Evolutionary conservation across 2,888 invertebrate genomes (phyloP).

Genomic region (Cheilosia vulpina): DNA sequence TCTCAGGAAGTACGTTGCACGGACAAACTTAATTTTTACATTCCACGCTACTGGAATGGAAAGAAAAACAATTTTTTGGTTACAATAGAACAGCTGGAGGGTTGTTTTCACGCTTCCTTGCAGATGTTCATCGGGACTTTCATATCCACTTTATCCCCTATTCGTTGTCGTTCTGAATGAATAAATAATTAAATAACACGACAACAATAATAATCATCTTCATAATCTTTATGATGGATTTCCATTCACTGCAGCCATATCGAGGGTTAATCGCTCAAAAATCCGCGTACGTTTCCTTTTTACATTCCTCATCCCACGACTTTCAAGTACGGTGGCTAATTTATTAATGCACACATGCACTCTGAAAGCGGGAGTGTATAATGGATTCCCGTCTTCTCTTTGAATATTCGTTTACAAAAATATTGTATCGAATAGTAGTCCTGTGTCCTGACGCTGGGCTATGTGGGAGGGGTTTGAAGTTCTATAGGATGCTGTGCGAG

Average conservation of each 20-base stretch:
- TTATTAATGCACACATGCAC: slow-evolving; percentile 73
- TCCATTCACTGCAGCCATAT: slow-evolving; percentile 42
- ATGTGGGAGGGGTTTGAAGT: background rate
- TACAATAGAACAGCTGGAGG: slow-evolving; percentile 55
- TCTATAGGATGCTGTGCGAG: background rate
- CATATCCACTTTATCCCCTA: slow-evolving; percentile 29
- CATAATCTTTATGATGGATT: slow-evolving; percentile 64
- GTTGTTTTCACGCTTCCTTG: slow-evolving; percentile 39
- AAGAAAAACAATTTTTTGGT: background rate
- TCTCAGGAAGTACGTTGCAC: background rate
- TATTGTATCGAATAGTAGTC: too few relatives aligned
- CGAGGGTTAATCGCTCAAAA: slow-evolving; percentile 74
- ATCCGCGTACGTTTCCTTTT: slow-evolving; percentile 56
- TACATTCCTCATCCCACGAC: slow-evolving; percentile 8
- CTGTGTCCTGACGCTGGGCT: background rate
- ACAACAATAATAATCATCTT: slow-evolving; percentile 71
- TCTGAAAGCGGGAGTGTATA: slow-evolving; percentile 61
- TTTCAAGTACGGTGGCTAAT: slow-evolving; percentile 61
- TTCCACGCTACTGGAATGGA: slow-evolving; percentile 12
- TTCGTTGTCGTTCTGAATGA: slow-evolving; percentile 59
- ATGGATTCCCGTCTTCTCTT: slow-evolving; percentile 56
- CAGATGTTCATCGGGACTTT: slow-evolving; percentile 56
- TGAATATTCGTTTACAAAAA: slow-evolving; percentile 23
- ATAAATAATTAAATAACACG: slow-evolving; percentile 73
- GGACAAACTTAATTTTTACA: slow-evolving; percentile 18